phyloP scores from a whole-genome alignment of 2,113 vertebrate genomes.

The Anser cygnoides region DNA sequence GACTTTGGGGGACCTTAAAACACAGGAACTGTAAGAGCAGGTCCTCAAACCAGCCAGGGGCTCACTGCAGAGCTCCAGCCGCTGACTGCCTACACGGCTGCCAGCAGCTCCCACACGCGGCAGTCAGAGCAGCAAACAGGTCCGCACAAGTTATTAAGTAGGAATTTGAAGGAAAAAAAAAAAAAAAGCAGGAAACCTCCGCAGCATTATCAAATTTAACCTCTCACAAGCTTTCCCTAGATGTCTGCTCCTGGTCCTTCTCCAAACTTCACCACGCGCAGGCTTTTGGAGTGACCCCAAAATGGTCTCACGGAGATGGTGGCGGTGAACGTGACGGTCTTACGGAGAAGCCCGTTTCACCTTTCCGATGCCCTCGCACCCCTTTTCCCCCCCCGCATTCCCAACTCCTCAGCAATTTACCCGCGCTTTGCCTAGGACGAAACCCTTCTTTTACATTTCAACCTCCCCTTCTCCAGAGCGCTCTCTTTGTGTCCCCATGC shows the following conservation, averaged over 20 bases:
- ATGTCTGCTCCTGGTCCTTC: neutral
- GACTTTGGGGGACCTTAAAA: neutral
- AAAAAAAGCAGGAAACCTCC: neutral
- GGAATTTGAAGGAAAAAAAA: neutral
- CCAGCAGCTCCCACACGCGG: neutral
- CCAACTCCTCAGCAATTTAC: neutral
- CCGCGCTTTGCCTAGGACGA: no score
- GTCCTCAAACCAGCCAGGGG: neutral
- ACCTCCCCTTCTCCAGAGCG: no score
- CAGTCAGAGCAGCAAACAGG: neutral
- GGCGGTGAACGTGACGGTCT: no score
- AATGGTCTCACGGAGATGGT: neutral
- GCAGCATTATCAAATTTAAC: neutral
- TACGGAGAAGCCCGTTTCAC: neutral
- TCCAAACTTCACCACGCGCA: neutral
- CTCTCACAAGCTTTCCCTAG: neutral
- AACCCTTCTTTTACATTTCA: no score
- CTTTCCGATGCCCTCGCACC: neutral
- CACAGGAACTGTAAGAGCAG: neutral
- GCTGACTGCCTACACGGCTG: neutral
- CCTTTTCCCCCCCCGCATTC: neutral
- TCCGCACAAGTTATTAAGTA: neutral
- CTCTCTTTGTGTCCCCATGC: no score
- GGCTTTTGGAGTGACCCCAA: neutral
- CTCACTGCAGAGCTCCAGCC: neutral